phyloP scores from a whole-genome alignment of 2,888 invertebrate genomes.

The Psylliodes chrysocephalus region DNA sequence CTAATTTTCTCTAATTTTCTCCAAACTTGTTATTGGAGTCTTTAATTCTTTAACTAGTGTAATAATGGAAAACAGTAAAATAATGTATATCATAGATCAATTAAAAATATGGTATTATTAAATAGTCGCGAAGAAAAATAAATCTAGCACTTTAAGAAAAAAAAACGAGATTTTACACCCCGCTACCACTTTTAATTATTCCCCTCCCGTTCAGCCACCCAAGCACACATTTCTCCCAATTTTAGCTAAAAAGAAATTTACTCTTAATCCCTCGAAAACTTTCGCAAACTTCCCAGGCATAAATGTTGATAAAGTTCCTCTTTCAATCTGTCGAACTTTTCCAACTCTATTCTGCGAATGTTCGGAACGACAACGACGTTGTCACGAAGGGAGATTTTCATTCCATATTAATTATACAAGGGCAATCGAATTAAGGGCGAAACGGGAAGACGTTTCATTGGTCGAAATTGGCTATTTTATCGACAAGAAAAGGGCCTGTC shows the following conservation, averaged over 20 bases:
- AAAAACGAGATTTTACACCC: slow-evolving; percentile 12
- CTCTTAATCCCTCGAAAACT: slow-evolving; percentile 49
- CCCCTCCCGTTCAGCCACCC: neutral
- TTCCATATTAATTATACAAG: slow-evolving; percentile 55
- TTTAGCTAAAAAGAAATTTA: slow-evolving; percentile 45
- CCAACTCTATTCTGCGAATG: slow-evolving; percentile 54
- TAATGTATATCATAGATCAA: too few relatives aligned
- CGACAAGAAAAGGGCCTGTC: slow-evolving; percentile 8
- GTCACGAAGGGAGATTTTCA: slow-evolving; percentile 52
- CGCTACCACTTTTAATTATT: slow-evolving; percentile 19
- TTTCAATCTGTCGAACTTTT: slow-evolving; percentile 56
- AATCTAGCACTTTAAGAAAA: too few relatives aligned
- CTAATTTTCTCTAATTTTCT: too few relatives aligned
- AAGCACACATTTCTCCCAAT: slow-evolving; percentile 22
- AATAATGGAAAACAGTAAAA: too few relatives aligned
- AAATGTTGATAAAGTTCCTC: slow-evolving; percentile 54
- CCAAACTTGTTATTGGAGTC: too few relatives aligned
- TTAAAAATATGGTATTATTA: too few relatives aligned
- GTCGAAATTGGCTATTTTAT: slow-evolving; percentile 30
- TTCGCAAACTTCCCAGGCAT: slow-evolving; percentile 47
- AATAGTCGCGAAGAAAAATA: too few relatives aligned
- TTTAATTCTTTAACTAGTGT: too few relatives aligned
- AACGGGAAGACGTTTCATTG: slow-evolving; percentile 15
- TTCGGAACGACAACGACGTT: slow-evolving; percentile 48
- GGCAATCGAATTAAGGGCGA: slow-evolving; percentile 47